phyloP scores from a whole-genome alignment of 2,797 vertebrate species.

The Karalla daura region DNA sequence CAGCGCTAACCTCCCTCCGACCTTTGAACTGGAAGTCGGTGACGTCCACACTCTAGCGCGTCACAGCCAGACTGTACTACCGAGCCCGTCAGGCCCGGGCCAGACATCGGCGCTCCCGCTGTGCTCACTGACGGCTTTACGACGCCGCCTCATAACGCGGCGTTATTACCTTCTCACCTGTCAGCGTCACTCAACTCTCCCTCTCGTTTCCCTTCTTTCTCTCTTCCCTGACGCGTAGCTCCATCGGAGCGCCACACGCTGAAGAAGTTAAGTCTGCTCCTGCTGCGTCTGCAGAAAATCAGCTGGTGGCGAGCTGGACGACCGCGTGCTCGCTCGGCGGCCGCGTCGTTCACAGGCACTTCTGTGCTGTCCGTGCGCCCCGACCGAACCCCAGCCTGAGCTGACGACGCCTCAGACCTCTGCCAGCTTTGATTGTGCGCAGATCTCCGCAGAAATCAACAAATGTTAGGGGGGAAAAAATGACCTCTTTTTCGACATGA shows the following conservation, averaged over 20 bases:
- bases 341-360: constrained; percentile 14
- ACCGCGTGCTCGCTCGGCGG: constrained; percentile 23
- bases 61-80: constrained; percentile 40
- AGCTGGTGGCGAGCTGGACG: not conserved
- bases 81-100: not conserved
- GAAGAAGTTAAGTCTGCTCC: too few species aligned
- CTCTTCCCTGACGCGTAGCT: too few species aligned
- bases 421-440: constrained; percentile 53
- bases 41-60: constrained; percentile 21
- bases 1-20: constrained; percentile 58
- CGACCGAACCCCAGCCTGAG: constrained; percentile 17
- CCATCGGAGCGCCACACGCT: too few species aligned
- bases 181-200: too few species aligned
- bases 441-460: constrained; percentile 56
- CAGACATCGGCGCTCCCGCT: not conserved
- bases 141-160: not conserved
- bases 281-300: constrained; percentile 1
- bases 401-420: constrained; percentile 42
- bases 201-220: too few species aligned
- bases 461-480: constrained; percentile 49
- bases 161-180: too few species aligned
- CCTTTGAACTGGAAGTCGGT: constrained; percentile 57
- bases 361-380: constrained; percentile 7
- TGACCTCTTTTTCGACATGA: constrained; percentile 39
- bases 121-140: not conserved